Evolutionary conservation across 2,797 vertebrate species (phyloP), one percentile per base, ranked within the genome.

Genomic region (Oophaga sylvatica): DNA sequence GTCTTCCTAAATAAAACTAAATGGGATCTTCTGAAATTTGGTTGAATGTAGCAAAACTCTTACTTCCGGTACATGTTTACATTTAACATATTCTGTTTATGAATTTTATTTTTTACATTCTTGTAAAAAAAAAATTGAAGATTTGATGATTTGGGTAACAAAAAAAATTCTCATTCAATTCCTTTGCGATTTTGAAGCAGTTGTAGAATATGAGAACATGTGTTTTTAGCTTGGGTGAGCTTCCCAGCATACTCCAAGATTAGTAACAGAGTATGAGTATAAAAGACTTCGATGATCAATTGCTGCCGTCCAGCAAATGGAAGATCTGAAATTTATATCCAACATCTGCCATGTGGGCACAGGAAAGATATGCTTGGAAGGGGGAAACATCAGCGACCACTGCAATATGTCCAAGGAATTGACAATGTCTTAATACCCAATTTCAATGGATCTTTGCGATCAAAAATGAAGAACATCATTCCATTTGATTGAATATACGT

Each of bases 281-380:
- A 62, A 83, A 87, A 78, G 73, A 56, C 60, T 31, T 57, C 12
- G 45, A 87, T 83, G 80, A 87, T 83, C 71, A 68, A 83, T 83
- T 78, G 63, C 81, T 87, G 62, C 62, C 12, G 62, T 77, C 29
- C 26, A 57, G 41, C 71, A 78, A 83, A 48, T 26, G 71, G 80
- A 87, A 68, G 80, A 60, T 68, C 81, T 87, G 60, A 78, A 87
- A 87, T 83, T 83, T 87, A 87, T 87, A 79, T 83, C 73, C 73
- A 79, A 76, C 86, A 87, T 87, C 71, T 87, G 86, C 73, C 78
- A 81, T 31, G 19, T 81, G 9, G 71, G 15, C 41, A 53, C 79
- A 67, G 13, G 5, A 41, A 75, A 75, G 20, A 29, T 60, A 84
- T 62, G 56, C 82, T 75, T 75, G 31, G 26, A 84, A 59, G 56